Base-by-base conservation (phyloP, 2,113 vertebrate species). In the Piprites chloris region DNA sequence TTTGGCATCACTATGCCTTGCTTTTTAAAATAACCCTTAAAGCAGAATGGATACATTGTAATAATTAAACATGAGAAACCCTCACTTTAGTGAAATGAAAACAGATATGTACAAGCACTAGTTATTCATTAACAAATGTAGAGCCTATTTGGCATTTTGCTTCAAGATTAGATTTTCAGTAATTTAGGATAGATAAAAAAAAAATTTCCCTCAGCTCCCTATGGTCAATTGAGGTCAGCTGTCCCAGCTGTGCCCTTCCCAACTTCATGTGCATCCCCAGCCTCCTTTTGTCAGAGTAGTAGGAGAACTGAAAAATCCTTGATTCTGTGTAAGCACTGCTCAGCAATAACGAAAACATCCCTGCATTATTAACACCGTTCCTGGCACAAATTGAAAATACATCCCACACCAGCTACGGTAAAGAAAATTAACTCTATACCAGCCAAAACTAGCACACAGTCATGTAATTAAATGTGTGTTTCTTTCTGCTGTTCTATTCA, bases 191-290 rank as follows among this genome's bases (percentile, higher is more conserved):
- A 49, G 4, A 61, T 19, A 66, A 35, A 50, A 30, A 86, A 22
- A 8, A 59, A 41, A 42, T 61, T 55, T 35, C 11, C 21, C 8
- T 4, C 21, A 41, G 9, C 1, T 3, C 6, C 37, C 14, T 14
- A 3, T 14, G 30, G 55, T 35, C 26, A 41, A 2, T 1, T 62
- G n/a, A 23, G 71, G 47, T 32, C 47, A 55, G 11, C n/a, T 83
- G 41, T 47, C 16, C 55, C n/a, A 68, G 39, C 21, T 55, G 17
- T 69, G 18, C 46, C 12, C 11, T 9, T 52, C 46, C 19, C 23
- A 67, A 1, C 23, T 59, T 20, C 37, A 30, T 17, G 12, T 39
- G 52, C 20, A 24, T 18, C 0, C 1, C n/a, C 62, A 55, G 4
- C 17, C 14, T 32, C 14, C 13, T 11, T 26, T 21, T 41, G 47